These are phyloP conservation scores for Melanostoma mellinum DNA, from an alignment of 2,888 invertebrate species.

Conservation along the genomic window DNA sequence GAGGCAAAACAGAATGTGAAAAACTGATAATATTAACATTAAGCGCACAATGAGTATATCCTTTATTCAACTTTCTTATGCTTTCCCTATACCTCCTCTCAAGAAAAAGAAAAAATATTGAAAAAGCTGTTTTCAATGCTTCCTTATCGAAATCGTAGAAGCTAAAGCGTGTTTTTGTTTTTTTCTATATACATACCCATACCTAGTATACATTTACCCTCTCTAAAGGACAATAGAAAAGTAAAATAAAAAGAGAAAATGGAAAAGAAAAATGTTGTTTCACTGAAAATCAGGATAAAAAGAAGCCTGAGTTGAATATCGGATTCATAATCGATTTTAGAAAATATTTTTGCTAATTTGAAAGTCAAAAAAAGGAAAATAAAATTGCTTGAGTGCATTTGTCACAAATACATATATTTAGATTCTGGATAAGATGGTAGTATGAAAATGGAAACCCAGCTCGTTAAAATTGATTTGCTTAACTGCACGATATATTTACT, in stretches of 20 bases:
- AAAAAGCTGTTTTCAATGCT: slow-evolving; percentile 54
- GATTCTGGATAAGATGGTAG: no score
- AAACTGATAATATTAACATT: slow-evolving; percentile 70
- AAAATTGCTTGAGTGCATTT: background rate
- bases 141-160: slow-evolving; percentile 60
- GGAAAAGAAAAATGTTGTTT: slow-evolving; percentile 9
- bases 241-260: slow-evolving; percentile 13
- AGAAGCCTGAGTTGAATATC: slow-evolving; percentile 44
- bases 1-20: slow-evolving; percentile 16
- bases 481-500: background rate
- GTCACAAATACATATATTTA: background rate
- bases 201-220: background rate
- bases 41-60: slow-evolving; percentile 59
- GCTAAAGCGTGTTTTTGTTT: slow-evolving; percentile 22
- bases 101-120: slow-evolving; percentile 14
- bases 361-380: slow-evolving; percentile 22
- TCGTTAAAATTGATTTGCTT: slow-evolving; percentile 56
- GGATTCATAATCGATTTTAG: slow-evolving; percentile 64
- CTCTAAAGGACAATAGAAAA: slow-evolving; percentile 15
- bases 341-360: slow-evolving; percentile 42
- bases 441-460: background rate
- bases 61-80: slow-evolving; percentile 53
- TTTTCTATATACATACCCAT: background rate
- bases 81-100: background rate
- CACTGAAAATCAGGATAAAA: slow-evolving; percentile 23